A percentile compares a stretch with the other conserved stretches of the same genome.
These are phyloP conservation scores for Epizoanthus stellaris DNA, from an alignment of 92 coral and sea anemone genomes.

Conservation along the genomic window DNA sequence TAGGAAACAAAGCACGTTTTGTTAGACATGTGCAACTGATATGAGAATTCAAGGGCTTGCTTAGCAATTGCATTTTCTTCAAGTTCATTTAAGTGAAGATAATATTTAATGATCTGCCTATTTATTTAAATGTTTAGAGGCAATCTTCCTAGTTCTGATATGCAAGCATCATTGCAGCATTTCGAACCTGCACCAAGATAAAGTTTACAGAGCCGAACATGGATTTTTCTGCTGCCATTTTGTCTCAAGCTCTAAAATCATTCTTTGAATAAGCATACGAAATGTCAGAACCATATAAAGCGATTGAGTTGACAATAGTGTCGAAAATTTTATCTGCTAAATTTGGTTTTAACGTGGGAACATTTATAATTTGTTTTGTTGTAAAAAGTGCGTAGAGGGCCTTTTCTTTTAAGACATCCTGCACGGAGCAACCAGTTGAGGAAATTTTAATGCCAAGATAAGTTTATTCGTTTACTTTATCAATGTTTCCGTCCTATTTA, in stretches of 20 bases:
- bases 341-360: not conserved
- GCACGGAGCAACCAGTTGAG: too few relatives aligned
- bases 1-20: not conserved
- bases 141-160: conserved; percentile 38
- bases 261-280: conserved; percentile 27
- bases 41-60: not conserved
- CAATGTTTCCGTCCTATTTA: not conserved
- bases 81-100: not conserved
- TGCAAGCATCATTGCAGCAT: not conserved
- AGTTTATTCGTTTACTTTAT: not conserved
- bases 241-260: conserved; percentile 34
- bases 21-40: not conserved
- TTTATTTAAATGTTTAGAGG: conserved; percentile 14
- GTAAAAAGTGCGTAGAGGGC: not conserved
- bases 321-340: not conserved
- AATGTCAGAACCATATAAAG: conserved; percentile 23
- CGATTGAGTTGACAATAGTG: conserved; percentile 8
- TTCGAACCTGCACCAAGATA: conserved; percentile 38
- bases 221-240: conserved; percentile 24
- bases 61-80: conserved; percentile 18
- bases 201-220: conserved; percentile 29
- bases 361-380: not conserved
- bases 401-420: too few relatives aligned
- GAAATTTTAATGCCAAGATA: too few relatives aligned
- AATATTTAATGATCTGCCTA: conserved; percentile 20